Evolutionary conservation across 2,888 invertebrate species (phyloP).

Genomic region (Listrodromus nycthemerus): DNA sequence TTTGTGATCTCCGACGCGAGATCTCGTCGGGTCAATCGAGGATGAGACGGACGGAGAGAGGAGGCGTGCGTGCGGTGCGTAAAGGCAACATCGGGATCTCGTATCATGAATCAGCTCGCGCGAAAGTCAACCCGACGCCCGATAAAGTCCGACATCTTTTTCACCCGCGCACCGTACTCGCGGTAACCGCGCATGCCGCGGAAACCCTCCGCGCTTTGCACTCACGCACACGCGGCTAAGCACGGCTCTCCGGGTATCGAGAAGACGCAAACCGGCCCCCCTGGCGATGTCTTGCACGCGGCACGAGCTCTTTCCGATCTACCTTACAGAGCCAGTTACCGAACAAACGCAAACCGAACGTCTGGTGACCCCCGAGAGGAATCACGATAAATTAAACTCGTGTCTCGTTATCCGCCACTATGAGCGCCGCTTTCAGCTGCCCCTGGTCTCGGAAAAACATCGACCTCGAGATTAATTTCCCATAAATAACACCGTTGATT

Average conservation of each 20-base stretch:
- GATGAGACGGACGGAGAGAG: not conserved
- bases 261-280: slow-evolving; percentile 25
- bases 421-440: slow-evolving; percentile 60
- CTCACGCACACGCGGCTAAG: not conserved
- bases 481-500: slow-evolving; percentile 43
- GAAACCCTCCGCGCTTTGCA: not conserved
- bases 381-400: slow-evolving; percentile 56
- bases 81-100: slow-evolving; percentile 16
- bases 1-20: not conserved
- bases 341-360: slow-evolving; percentile 32
- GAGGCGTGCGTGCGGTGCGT: slow-evolving; percentile 1
- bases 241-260: not conserved
- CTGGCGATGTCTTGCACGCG: slow-evolving; percentile 33
- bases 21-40: not conserved
- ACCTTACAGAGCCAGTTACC: slow-evolving; percentile 15
- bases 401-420: slow-evolving; percentile 53
- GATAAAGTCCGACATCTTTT: slow-evolving; percentile 63
- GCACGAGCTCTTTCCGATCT: slow-evolving; percentile 3
- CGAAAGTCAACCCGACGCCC: slow-evolving; percentile 57
- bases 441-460: slow-evolving; percentile 7
- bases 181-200: slow-evolving; percentile 29
- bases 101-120: slow-evolving; percentile 57
- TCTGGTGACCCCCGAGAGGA: slow-evolving; percentile 1
- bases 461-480: slow-evolving; percentile 47
- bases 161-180: slow-evolving; percentile 52